Evolutionary conservation across 2,888 invertebrate genomes (phyloP), one percentile per base, ranked within the genome.

Genomic region (Sesia apiformis): DNA sequence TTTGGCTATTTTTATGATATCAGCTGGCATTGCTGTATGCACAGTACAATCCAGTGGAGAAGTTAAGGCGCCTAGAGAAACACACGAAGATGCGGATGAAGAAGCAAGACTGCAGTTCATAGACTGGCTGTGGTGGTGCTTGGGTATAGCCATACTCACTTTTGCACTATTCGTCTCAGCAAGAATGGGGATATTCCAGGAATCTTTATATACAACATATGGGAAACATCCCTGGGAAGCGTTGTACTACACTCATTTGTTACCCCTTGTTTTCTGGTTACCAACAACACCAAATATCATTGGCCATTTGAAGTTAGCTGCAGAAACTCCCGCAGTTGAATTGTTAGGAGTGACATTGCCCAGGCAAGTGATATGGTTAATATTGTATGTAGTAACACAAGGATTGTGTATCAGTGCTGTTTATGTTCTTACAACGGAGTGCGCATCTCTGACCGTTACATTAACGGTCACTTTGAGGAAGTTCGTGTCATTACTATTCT

Each of bases 391-490:
- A 4, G 64, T 96, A 3, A 97, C 98, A 0, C 98, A 98, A 92
- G 98, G 88, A 0, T 65, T 98, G 58, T 99, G 99, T 78, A 98
- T 99, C 59, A 95, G 96, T 75, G 96, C 97, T 5, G 99, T 99
- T 1, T 99, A 98, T 72, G 93, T 95, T 40, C 87, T 99, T 70
- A 98, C 98, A 1, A 96, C 98, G 0, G 97, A 98, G 80, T 98
- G 97, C 74, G 92, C 96, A 0, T 98, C 98, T 0, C 82, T 99
- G 51, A 97, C 97, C 0, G 98, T 99, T 1, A 99, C 98, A 0
- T 89, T 99, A 63, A 97, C 99, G 0, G 95, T 99, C 40, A 99
- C 99, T 0, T 83, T 99, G 55, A 91, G 99, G 53, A 99, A 99
- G 84, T 99, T 99, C 75, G 91, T 97, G 41, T 98, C 98, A 0